These are phyloP conservation scores for Peribatodes rhomboidaria DNA, from an alignment of 2,888 invertebrate species.

Conservation along the genomic window DNA sequence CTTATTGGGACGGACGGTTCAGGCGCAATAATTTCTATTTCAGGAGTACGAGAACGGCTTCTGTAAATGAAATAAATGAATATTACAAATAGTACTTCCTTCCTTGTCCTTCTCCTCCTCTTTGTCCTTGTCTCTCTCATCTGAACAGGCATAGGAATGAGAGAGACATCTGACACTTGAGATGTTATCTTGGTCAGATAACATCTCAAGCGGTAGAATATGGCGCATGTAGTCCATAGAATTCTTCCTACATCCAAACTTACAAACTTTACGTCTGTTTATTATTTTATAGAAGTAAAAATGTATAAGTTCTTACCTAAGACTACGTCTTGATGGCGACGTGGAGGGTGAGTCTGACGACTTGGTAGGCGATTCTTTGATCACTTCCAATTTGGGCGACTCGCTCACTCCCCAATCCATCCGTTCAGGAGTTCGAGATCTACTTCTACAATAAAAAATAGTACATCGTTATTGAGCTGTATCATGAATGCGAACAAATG, in stretches of 20 bases:
- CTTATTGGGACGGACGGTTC: constrained; percentile 12
- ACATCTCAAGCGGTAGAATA: no score
- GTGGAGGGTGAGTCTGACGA: constrained; percentile 53
- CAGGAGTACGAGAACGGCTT: constrained; percentile 32
- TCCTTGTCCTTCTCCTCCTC: no score
- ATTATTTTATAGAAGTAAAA: no score
- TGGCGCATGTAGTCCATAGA: no score
- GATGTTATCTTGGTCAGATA: no score
- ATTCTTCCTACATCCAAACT: no score
- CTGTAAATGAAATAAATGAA: constrained; percentile 11
- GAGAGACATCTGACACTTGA: no score
- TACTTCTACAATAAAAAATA: constrained; percentile 54
- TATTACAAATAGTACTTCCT: no score
- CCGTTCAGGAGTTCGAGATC: constrained; percentile 73
- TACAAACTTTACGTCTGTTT: no score
- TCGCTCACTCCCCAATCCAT: constrained; percentile 58
- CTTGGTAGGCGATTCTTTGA: constrained; percentile 69
- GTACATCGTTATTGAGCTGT: background rate
- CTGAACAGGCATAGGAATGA: no score
- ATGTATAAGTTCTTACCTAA: constrained; percentile 56
- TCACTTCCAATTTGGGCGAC: constrained; percentile 67
- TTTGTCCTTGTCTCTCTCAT: no score
- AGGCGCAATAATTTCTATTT: constrained; percentile 24
- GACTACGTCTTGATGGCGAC: constrained; percentile 54
- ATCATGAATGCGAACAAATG: no score